These are phyloP conservation scores for Apolygus lucorum DNA, from an alignment of 1,140 invertebrate species.

Conservation along the genomic window DNA sequence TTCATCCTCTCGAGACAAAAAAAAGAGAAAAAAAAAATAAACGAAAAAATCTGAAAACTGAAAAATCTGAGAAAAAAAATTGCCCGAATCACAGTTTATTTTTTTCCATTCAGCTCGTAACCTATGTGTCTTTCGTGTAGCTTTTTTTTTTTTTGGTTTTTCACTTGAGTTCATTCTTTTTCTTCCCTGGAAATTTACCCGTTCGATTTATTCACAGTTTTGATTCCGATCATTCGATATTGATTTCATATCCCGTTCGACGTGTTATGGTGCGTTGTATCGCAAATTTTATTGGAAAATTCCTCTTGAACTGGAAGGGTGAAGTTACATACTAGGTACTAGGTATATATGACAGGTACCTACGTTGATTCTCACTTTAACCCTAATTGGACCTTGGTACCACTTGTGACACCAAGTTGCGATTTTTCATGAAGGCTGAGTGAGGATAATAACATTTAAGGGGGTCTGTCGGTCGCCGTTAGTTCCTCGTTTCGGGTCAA, in stretches of 20 bases:
- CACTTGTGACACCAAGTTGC: too few species aligned
- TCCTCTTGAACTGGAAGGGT: too few species aligned
- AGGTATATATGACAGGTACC: too few species aligned
- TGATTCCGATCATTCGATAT: conserved; percentile 16
- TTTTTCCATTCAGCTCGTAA: conserved; percentile 23
- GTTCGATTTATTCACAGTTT: conserved; percentile 4
- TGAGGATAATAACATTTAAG: too few species aligned
- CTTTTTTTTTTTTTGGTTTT: conserved; percentile 24
- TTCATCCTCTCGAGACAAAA: conserved; percentile 22
- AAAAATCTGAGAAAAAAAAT: conserved; percentile 17
- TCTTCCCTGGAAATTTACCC: background rate
- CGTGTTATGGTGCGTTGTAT: conserved; percentile 14
- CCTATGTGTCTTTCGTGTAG: conserved; percentile 27
- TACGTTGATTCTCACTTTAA: too few species aligned
- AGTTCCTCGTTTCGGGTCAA: too few species aligned
- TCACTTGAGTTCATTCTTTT: background rate
- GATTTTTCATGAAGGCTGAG: too few species aligned
- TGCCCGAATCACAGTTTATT: conserved; percentile 26
- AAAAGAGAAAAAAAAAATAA: conserved; percentile 24
- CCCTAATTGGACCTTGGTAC: too few species aligned
- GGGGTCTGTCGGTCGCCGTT: too few species aligned
- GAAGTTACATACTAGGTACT: too few species aligned
- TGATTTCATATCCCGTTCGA: conserved; percentile 29
- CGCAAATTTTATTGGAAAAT: too few species aligned
- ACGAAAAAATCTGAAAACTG: conserved; percentile 22